Base-by-base conservation (phyloP, 2,113 vertebrate species). In the Amia ocellicauda region DNA sequence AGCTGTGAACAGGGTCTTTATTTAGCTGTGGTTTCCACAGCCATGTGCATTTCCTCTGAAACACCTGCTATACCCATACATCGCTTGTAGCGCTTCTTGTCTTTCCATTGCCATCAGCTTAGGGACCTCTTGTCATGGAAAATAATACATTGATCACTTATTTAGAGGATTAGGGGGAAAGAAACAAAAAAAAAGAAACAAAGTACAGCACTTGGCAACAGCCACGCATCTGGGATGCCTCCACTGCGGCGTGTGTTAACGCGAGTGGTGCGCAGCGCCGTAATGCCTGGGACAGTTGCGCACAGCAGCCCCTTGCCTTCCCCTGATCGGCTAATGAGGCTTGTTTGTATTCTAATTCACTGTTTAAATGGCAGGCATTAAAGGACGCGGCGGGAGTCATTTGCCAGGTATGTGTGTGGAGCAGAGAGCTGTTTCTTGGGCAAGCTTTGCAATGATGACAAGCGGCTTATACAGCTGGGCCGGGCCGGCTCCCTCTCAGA, bases 341-440 rank as follows among this genome's bases (percentile, higher is more conserved):
- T 36, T 36, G 31, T 36, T 36, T 36, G 31, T 36, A 36, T 11
- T 7, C 31, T 11, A 36, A 36, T 2, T 5, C 11, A 11, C 31
- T 36, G 31, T 36, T 36, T 36, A 36, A 72, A 74, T 73, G 69
- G 80, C 80, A 64, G 78, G 56, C 65, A 73, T 72, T 71, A 76
- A 81, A 71, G 67, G 70, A 73, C 80, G 81, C 79, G 73, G 77
- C 63, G 80, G 86, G 81, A 85, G 88, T 88, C 80, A 88, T 88
- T 86, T 89, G 76, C 83, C 81, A 88, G 31, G n/a, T n/a, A n/a
- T n/a, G n/a, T n/a, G n/a, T n/a, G n/a, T n/a, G n/a, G n/a, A n/a
- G n/a, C n/a, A n/a, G n/a, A n/a, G n/a, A n/a, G n/a, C n/a, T n/a
- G n/a, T n/a, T n/a, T n/a, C n/a, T n/a, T n/a, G n/a, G n/a, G n/a